phyloP scores from a whole-genome alignment of 2,888 invertebrate genomes.

The Lasioglossum leucozonium region DNA sequence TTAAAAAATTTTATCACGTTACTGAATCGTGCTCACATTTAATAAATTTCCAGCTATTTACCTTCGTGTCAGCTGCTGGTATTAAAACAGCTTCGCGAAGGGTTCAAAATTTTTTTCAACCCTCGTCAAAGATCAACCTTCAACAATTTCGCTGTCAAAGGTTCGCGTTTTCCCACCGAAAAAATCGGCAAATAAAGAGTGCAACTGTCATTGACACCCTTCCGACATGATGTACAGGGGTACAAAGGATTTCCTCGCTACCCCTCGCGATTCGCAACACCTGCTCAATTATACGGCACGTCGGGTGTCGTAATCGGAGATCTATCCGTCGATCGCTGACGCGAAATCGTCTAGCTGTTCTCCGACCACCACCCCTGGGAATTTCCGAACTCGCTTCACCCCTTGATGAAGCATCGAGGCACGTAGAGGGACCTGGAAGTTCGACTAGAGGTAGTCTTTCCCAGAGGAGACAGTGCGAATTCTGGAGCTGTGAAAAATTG shows the following conservation, averaged over 20 bases:
- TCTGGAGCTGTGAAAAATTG: slow-evolving; percentile 18
- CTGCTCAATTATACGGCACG: slow-evolving; percentile 72
- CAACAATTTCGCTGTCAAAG: not conserved
- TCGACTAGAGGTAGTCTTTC: not conserved
- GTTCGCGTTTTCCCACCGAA: not conserved
- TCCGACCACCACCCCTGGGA: slow-evolving; percentile 51
- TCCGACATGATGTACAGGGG: not conserved
- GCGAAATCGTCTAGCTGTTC: slow-evolving; percentile 47
- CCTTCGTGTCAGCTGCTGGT: not conserved
- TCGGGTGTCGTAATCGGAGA: slow-evolving; percentile 64
- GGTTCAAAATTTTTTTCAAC: not conserved
- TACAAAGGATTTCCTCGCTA: slow-evolving; percentile 16
- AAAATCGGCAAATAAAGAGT: not conserved
- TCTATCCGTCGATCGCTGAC: slow-evolving; percentile 69
- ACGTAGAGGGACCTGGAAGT: slow-evolving; percentile 6
- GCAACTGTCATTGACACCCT: not conserved
- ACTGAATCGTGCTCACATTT: too few species aligned
- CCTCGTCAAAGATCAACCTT: not conserved
- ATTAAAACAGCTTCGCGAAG: not conserved
- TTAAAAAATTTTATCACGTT: too few species aligned
- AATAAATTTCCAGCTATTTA: not conserved
- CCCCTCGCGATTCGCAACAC: slow-evolving; percentile 57
- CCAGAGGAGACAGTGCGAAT: slow-evolving; percentile 19
- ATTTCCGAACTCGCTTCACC: slow-evolving; percentile 50
- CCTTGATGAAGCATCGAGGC: slow-evolving; percentile 38